A percentile compares a stretch with the other conserved stretches of the same genome.
These are phyloP conservation scores for Drosophila vallismaia DNA, from an alignment of 2,888 invertebrate species.

Conservation along the genomic window DNA sequence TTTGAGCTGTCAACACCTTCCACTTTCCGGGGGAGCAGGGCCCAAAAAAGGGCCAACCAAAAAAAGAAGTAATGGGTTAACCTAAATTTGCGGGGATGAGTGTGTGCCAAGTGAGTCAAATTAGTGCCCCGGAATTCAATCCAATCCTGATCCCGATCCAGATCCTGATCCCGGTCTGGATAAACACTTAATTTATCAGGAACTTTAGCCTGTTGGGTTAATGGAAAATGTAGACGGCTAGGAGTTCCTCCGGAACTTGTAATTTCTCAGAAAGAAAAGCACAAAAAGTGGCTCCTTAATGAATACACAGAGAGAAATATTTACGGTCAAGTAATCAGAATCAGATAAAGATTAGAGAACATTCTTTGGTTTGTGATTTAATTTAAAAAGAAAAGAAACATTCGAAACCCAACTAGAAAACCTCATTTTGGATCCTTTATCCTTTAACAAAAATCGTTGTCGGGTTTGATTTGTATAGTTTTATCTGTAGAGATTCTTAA, in stretches of 20 bases:
- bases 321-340: too few species aligned
- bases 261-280: conserved; percentile 52
- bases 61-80: background rate
- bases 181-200: conserved; percentile 83
- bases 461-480: background rate
- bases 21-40: conserved; percentile 11
- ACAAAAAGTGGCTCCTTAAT: background rate
- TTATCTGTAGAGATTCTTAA: background rate
- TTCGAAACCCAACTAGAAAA: too few species aligned
- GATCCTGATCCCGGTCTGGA: conserved; percentile 36
- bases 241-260: conserved; percentile 33
- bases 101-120: conserved; percentile 62
- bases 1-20: conserved; percentile 75
- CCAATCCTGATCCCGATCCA: conserved; percentile 6
- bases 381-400: too few species aligned
- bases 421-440: background rate
- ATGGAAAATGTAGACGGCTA: conserved; percentile 57
- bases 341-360: too few species aligned
- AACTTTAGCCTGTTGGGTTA: conserved; percentile 79
- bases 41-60: conserved; percentile 12
- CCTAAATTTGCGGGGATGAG: conserved; percentile 5
- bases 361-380: too few species aligned
- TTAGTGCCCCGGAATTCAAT: conserved; percentile 55
- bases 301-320: conserved; percentile 30
- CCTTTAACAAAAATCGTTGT: background rate